Evolutionary conservation across 2,888 invertebrate species (phyloP).

Genomic region (Tanypteryx hageni): DNA sequence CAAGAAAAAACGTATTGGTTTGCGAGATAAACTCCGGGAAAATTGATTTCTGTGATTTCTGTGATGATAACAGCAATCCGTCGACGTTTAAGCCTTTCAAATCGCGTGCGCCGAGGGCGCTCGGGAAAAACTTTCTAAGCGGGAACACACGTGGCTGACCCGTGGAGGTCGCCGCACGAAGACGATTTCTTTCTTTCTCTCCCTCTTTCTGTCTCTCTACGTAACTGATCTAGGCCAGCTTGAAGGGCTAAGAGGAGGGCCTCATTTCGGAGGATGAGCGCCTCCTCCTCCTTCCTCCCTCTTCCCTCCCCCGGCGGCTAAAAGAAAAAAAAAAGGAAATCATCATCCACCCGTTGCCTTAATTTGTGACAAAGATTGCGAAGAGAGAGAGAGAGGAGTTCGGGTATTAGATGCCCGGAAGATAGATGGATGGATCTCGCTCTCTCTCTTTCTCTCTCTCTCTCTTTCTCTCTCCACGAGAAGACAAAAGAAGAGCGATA

Average conservation of each 20-base stretch:
- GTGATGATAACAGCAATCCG: not conserved
- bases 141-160: slow-evolving; percentile 14
- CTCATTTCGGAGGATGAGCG: not conserved
- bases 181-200: not conserved
- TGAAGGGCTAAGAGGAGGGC: not conserved
- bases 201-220: too few species aligned
- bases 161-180: not conserved
- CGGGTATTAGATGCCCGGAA: too few species aligned
- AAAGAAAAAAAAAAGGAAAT: too few species aligned
- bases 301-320: too few species aligned
- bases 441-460: too few species aligned
- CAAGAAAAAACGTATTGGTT: not conserved
- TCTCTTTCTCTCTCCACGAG: too few species aligned
- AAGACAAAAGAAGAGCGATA: too few species aligned
- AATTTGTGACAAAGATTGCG: too few species aligned
- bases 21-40: not conserved
- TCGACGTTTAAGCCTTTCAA: not conserved
- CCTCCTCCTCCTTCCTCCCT: too few species aligned
- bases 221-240: slow-evolving; percentile 3
- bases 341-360: too few species aligned
- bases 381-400: too few species aligned
- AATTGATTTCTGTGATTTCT: not conserved
- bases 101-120: slow-evolving; percentile 11
- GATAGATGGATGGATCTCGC: too few species aligned
- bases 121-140: not conserved